Evolutionary conservation across 2,797 vertebrate genomes (phyloP).

Genomic region (Spinus pinus): DNA sequence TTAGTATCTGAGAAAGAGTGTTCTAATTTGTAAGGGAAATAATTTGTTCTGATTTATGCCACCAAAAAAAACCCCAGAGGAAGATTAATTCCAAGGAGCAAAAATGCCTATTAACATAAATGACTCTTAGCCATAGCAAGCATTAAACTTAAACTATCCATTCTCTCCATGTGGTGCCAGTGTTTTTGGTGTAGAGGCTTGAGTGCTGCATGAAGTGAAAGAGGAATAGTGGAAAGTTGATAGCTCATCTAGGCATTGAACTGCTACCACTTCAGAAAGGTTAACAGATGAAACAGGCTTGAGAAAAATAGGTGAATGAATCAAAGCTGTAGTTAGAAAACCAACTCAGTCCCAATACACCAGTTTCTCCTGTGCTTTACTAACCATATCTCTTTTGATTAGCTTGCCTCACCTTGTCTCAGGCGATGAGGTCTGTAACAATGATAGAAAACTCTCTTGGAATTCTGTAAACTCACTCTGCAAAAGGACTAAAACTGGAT

Average conservation of each 20-base stretch:
- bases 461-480: background rate
- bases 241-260: background rate
- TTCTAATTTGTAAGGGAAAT: constrained; percentile 1
- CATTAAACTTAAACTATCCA: background rate
- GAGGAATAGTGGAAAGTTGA: background rate
- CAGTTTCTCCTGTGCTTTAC: background rate
- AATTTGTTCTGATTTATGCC: background rate
- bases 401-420: constrained; percentile 1
- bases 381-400: background rate
- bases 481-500: background rate
- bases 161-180: background rate
- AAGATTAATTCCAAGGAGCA: constrained; percentile 32
- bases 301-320: background rate
- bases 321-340: constrained; percentile 10
- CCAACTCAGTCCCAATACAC: background rate
- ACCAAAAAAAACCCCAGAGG: background rate
- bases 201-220: background rate
- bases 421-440: background rate
- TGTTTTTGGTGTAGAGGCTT: background rate
- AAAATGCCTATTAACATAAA: constrained; percentile 6
- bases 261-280: background rate
- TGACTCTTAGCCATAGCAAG: background rate
- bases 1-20: background rate
- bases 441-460: background rate
- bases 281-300: background rate